Evolutionary conservation across 2,888 invertebrate species (phyloP), one percentile per base, ranked within the genome.

Genomic region (Pseudococcus longispinus): DNA sequence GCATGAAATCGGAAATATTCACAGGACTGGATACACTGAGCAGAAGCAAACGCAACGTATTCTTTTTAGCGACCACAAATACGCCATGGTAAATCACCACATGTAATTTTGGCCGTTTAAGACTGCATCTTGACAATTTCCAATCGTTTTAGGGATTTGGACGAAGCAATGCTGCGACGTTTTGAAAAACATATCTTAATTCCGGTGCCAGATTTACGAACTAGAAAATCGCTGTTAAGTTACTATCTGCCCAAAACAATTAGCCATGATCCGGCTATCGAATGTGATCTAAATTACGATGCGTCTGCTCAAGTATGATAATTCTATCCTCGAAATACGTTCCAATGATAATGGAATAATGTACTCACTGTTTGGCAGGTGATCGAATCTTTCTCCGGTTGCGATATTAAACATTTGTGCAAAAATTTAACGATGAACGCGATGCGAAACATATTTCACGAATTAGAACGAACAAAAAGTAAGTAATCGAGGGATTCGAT

Each of bases 1-100:
- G 98, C 87, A 94, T 98, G 90, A 96, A 96, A 92, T 95, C 97
- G 83, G 97, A 98, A 91, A 92, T 98, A 26, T 92, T 98, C 13
- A 94, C 95, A 0, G 95, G 97, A 90, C 92, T 98, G 89, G 98
- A 98, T 90, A 97, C 97, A 2, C 90, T 93, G 3, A 92, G 92
- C 6, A 91, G 93, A 18, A 32, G 44, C 15, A 92, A 93, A 42
- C 93, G 94, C n/a, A 92, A 92, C 87, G 94, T 95, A 88, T 95
- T 95, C 90, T 92, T 95, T 80, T 92, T 98, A 84, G 97, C 97
- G 20, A 96, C 97, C 88, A 96, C 98, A 1, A 98, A 98, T 91
- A 92, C 95, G 89, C 98, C 98, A 1, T 98, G 98, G 98, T 95
- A 90, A 89, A 88, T 18, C 20, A 15, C 6, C 6, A 5, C 32